Conservation (phyloP, 1,140 invertebrate genomes). For the Drosophila pandora region DNA sequence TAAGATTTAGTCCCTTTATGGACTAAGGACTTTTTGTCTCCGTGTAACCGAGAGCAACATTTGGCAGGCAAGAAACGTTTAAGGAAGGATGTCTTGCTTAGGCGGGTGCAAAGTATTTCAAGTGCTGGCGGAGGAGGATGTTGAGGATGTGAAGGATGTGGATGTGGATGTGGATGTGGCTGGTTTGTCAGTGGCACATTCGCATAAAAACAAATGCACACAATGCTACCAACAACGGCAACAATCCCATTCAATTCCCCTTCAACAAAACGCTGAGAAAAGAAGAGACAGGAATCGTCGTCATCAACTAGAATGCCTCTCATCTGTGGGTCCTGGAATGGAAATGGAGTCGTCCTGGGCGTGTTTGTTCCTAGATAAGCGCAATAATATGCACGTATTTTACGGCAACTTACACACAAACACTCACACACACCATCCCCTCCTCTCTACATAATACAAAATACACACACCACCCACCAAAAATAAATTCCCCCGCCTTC, state of each 20-base stretch:
- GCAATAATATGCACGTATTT: constrained; percentile 81
- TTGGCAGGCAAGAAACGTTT: constrained; percentile 77
- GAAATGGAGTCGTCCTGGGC: constrained; percentile 63
- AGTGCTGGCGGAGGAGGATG: constrained; percentile 12
- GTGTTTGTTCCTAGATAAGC: constrained; percentile 80
- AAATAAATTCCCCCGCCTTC: constrained; percentile 9
- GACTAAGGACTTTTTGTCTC: neutral
- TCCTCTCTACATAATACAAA: too few species aligned
- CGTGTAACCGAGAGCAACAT: constrained; percentile 53
- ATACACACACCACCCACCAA: neutral
- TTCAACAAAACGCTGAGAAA: constrained; percentile 45
- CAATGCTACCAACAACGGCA: constrained; percentile 33
- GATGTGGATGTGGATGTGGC: constrained; percentile 14
- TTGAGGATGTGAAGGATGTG: constrained; percentile 24
- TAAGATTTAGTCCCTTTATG: neutral
- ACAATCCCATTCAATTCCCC: constrained; percentile 54
- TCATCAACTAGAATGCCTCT: constrained; percentile 64
- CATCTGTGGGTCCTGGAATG: constrained; percentile 21
- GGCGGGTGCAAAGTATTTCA: constrained; percentile 36
- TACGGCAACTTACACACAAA: constrained; percentile 51
- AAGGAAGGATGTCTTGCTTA: constrained; percentile 81
- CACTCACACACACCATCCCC: constrained; percentile 14
- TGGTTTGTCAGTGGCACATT: constrained; percentile 36
- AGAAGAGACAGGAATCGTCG: constrained; percentile 45
- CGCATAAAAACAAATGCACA: constrained; percentile 71